Evolutionary conservation across 2,113 vertebrate genomes (phyloP), one percentile per base, ranked within the genome.

Genomic region (Craseonycteris thonglongyai): DNA sequence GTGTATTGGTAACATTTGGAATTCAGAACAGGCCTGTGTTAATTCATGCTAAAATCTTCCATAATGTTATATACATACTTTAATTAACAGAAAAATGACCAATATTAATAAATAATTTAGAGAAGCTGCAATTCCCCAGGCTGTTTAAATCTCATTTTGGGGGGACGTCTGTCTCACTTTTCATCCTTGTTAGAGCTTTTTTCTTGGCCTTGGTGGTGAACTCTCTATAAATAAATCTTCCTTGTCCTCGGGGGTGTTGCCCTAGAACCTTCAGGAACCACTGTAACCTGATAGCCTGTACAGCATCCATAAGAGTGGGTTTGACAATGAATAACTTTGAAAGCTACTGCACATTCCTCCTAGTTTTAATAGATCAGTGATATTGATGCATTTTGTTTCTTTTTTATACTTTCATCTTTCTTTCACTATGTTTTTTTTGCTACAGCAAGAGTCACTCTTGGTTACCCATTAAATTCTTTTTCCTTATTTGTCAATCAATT

Each of bases 111-210:
- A 93, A 89, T 89, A 65, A 79, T 63, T 83, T 71, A 66, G 49
- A 66, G 74, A 89, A 40, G 7, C 5, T 56, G 35, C 76, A 83
- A 83, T 82, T 47, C 58, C 78, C 22, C 58, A 51, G 28, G 45
- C n/a, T 86, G 40, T 54, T 51, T 80, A 78, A 63, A 56, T 68
- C 69, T 92, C 45, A 63, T 74, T 85, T 83, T 51, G 26, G n/a
- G n/a, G n/a, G n/a, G 28, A 45, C 71, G 10, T 47, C 40, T 54
- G 88, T 95, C 68, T 93, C 82, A 95, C 86, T 86, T 97, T 83
- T 69, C 38, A 93, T 82, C 49, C n/a, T 51, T 35, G 61, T 79
- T 81, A 30, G 6, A 68, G 79, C 40, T 40, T 93, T 90, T 51
- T 72, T 54, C 66, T 91, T 92, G 69, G 58, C 19, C 3, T 3